These are phyloP conservation scores for Coremacera marginata DNA, from an alignment of 2,888 invertebrate genomes.

Conservation along the genomic window DNA sequence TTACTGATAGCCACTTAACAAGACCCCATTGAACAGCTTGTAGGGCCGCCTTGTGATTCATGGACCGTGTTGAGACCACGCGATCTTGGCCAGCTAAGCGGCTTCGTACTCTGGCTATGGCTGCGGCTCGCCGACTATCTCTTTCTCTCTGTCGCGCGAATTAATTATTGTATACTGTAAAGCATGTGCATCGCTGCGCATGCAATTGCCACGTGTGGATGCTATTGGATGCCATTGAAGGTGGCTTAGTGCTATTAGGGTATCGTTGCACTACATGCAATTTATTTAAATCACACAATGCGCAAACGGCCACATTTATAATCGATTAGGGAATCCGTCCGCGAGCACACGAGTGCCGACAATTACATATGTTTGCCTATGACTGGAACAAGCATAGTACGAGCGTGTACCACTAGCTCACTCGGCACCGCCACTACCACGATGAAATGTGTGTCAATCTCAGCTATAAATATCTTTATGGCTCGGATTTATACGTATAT, in stretches of 20 bases:
- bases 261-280: slow-evolving; percentile 52
- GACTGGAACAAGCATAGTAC: slow-evolving; percentile 29
- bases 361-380: slow-evolving; percentile 41
- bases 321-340: slow-evolving; percentile 55
- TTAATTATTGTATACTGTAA: slow-evolving; percentile 41
- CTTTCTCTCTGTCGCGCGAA: slow-evolving; percentile 33
- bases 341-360: slow-evolving; percentile 18
- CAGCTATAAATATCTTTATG: slow-evolving; percentile 28
- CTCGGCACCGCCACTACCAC: neutral
- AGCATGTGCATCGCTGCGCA: neutral
- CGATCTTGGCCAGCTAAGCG: neutral
- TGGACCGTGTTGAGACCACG: slow-evolving; percentile 19
- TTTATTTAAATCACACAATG: slow-evolving; percentile 63
- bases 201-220: slow-evolving; percentile 36
- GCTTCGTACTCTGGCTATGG: neutral
- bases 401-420: neutral
- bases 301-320: slow-evolving; percentile 56
- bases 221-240: neutral
- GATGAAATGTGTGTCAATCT: slow-evolving; percentile 36
- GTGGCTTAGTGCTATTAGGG: slow-evolving; percentile 37
- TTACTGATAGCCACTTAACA: slow-evolving; percentile 42
- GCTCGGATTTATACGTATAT: neutral
- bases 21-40: slow-evolving; percentile 35
- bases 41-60: slow-evolving; percentile 42
- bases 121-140: neutral